Conservation (phyloP, 2,113 vertebrate genomes). For the Glaucomys volans region DNA sequence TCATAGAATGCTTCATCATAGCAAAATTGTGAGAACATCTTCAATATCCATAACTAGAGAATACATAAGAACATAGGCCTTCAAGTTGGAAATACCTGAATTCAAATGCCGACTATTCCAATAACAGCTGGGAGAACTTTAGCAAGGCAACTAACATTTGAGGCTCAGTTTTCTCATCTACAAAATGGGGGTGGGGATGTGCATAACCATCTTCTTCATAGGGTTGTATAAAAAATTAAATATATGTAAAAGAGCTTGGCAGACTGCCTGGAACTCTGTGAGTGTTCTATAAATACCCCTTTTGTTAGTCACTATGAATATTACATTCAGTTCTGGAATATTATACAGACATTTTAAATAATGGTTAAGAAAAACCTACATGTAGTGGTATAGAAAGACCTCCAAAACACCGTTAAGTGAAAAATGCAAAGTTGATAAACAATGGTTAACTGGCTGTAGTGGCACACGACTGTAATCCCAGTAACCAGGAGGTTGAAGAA, state of each 20-base stretch:
- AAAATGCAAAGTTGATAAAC: neutral
- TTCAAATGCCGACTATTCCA: neutral
- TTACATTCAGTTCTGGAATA: conserved; percentile 33
- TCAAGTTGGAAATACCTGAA: neutral
- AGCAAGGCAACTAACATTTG: neutral
- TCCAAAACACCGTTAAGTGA: neutral
- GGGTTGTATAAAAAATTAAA: neutral
- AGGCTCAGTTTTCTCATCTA: conserved; percentile 31
- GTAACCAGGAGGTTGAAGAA: too few relatives aligned
- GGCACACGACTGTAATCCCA: too few relatives aligned
- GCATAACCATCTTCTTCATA: neutral
- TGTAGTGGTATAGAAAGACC: neutral
- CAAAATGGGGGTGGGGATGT: neutral
- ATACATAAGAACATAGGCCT: neutral
- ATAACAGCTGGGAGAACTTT: neutral
- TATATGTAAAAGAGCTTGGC: neutral
- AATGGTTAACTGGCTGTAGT: too few relatives aligned
- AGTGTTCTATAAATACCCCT: neutral
- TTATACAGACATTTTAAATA: conserved; percentile 30
- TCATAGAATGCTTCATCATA: neutral
- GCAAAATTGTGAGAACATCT: neutral
- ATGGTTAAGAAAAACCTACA: conserved; percentile 46
- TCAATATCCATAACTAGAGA: neutral
- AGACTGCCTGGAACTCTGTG: neutral
- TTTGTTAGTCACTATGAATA: conserved; percentile 16